phyloP scores from a whole-genome alignment of 1,140 invertebrate species.

The Aphaenogaster ashmeadi region DNA sequence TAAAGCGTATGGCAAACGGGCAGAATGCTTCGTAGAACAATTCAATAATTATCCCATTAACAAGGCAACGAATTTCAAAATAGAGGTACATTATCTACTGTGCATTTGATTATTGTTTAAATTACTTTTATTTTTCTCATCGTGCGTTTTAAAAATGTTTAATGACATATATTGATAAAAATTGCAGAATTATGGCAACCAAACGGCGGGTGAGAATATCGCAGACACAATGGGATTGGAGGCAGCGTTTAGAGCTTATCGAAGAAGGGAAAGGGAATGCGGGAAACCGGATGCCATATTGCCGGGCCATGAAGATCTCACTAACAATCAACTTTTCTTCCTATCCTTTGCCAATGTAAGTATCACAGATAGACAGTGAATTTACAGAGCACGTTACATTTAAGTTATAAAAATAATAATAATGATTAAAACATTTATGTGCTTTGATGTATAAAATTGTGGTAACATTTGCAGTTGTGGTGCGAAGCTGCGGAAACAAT shows the following conservation, averaged over 20 bases:
- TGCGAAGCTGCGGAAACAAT: conserved; percentile 16
- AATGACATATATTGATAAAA: background rate
- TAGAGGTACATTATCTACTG: background rate
- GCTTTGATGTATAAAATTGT: background rate
- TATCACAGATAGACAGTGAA: background rate
- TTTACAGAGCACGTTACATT: background rate
- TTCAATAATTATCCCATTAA: conserved; percentile 62
- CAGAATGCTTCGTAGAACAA: conserved; percentile 62
- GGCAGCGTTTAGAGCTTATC: conserved; percentile 60
- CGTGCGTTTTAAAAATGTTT: background rate
- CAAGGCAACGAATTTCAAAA: conserved; percentile 18
- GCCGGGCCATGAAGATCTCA: conserved; percentile 52
- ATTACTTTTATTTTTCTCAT: background rate
- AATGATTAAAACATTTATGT: background rate
- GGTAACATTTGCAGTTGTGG: conserved; percentile 52
- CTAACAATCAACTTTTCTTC: conserved; percentile 66
- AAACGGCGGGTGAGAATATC: conserved; percentile 64
- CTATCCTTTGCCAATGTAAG: conserved; percentile 63
- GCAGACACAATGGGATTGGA: conserved; percentile 70
- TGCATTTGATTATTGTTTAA: background rate
- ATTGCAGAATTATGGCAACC: conserved; percentile 69
- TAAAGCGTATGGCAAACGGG: conserved; percentile 47
- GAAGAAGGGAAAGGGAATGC: conserved; percentile 57
- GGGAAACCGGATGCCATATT: conserved; percentile 30
- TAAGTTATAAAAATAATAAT: background rate